These are phyloP conservation scores for Poeciliopsis gracilis DNA, from an alignment of 2,797 vertebrate genomes.

Conservation along the genomic window DNA sequence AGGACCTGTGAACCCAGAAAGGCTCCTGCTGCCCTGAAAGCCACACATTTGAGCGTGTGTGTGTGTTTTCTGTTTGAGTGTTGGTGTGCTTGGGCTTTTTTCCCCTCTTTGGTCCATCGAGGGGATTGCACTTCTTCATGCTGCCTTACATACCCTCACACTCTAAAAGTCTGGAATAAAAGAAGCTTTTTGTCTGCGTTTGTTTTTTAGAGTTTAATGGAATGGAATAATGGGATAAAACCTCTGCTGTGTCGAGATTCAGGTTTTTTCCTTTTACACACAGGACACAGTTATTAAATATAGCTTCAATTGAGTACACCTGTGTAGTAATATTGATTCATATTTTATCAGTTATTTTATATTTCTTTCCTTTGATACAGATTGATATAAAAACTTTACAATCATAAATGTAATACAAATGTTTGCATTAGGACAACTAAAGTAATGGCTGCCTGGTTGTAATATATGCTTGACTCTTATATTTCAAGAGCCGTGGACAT, in stretches of 20 bases:
- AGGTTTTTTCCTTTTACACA: slow-evolving; percentile 16
- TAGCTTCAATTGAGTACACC: slow-evolving; percentile 26
- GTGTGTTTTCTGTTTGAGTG: slow-evolving; percentile 16
- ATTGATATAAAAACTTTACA: not conserved
- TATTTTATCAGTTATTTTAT: not conserved
- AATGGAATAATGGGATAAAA: slow-evolving; percentile 64
- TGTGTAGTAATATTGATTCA: not conserved
- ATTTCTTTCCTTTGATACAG: not conserved
- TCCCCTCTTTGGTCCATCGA: slow-evolving; percentile 39
- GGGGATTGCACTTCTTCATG: slow-evolving; percentile 59
- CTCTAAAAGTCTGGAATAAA: slow-evolving; percentile 52
- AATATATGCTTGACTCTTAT: not conserved
- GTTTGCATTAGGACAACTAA: not conserved
- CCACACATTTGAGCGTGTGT: slow-evolving; percentile 8
- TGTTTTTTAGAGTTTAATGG: slow-evolving; percentile 65
- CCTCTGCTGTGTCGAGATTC: slow-evolving; percentile 31
- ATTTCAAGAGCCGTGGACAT: not conserved
- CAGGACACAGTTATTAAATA: slow-evolving; percentile 13
- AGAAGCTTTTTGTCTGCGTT: slow-evolving; percentile 51
- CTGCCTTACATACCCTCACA: slow-evolving; percentile 41
- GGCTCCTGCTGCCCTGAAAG: slow-evolving; percentile 37
- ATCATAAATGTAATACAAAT: not conserved
- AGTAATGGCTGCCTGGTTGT: not conserved
- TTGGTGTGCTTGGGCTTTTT: slow-evolving; percentile 24
- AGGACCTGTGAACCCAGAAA: slow-evolving; percentile 47